A percentile compares a stretch with the other conserved stretches of the same genome.
Evolutionary conservation across 2,797 vertebrate species (phyloP).

Genomic region (Crypturellus tataupa): DNA sequence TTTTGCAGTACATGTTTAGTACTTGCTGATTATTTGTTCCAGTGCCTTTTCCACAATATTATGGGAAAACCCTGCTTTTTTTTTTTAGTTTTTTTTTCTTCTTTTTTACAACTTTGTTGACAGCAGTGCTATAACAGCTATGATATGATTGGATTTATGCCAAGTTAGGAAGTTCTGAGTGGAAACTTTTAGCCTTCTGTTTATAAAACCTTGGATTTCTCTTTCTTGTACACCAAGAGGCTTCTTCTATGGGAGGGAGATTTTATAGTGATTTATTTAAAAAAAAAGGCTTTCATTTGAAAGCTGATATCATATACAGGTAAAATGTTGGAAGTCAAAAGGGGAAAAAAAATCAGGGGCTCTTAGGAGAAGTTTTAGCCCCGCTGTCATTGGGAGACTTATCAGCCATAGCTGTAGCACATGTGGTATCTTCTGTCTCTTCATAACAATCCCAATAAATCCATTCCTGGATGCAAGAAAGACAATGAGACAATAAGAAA

Average conservation of each 20-base stretch:
- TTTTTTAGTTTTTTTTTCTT: constrained; percentile 46
- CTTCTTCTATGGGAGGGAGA: not conserved
- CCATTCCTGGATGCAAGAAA: not conserved
- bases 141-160: constrained; percentile 64
- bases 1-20: constrained; percentile 26
- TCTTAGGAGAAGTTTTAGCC: not conserved
- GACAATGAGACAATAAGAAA: not conserved
- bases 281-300: constrained; percentile 11
- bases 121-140: constrained; percentile 62
- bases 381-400: not conserved
- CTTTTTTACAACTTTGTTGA: constrained; percentile 70
- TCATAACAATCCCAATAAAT: not conserved
- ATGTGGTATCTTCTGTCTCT: not conserved
- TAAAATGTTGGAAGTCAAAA: constrained; percentile 7
- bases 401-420: not conserved
- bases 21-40: constrained; percentile 42
- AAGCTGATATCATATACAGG: not conserved
- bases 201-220: constrained; percentile 62
- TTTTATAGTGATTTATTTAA: constrained; percentile 40
- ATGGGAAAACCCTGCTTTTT: constrained; percentile 63
- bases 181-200: constrained; percentile 71
- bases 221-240: not conserved
- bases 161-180: constrained; percentile 64
- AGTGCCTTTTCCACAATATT: constrained; percentile 44
- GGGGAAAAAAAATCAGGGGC: not conserved